Evolutionary conservation across 2,797 vertebrate species (phyloP), one percentile per base, ranked within the genome.

Genomic region (Crocidura indochinensis): DNA sequence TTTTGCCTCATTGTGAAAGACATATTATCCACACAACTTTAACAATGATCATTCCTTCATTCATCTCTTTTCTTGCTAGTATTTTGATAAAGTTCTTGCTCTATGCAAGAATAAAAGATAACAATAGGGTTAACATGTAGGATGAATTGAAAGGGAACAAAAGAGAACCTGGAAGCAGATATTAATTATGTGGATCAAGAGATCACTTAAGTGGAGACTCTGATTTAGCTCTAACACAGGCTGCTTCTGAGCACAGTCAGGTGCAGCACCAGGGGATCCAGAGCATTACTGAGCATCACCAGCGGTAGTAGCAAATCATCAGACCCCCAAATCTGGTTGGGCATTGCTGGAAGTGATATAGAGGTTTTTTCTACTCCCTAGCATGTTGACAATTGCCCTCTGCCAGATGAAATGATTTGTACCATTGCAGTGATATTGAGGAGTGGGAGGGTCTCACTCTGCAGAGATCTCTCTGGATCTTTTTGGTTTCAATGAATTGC

Each of bases 31-130:
- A 73, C 24, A 10, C 19, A 87, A n/a, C 20, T 72, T 75, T 20
- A 22, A 4, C 4, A 92, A 44, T 14, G n/a, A 26, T n/a, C 17
- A 73, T 65, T 90, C 6, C 85, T 64, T 75, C 11, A 60, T 62
- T 72, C 24, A 44, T 60, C 62, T 26, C 22, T 91, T 75, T n/a
- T 49, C 75, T 81, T 17, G 62, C 17, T 27, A 10, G 22, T 17
- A 22, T 92, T 72, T 87, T 77, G 65, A 89, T 84, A 49, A 38
- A 38, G 22, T 46, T 84, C 60, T 84, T 91, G 82, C 11, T 68
- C 26, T 15, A 69, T 38, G 44, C 56, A 77, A 80, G 68, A 65
- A 76, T 76, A 76, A 38, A 10, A 86, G 68, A 53, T 10, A 69
- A 12, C 9, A 64, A 12, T 10, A 74, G 60, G 19, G 44, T 68